phyloP scores from a whole-genome alignment of 2,797 vertebrate species.

The Tapirus indicus region DNA sequence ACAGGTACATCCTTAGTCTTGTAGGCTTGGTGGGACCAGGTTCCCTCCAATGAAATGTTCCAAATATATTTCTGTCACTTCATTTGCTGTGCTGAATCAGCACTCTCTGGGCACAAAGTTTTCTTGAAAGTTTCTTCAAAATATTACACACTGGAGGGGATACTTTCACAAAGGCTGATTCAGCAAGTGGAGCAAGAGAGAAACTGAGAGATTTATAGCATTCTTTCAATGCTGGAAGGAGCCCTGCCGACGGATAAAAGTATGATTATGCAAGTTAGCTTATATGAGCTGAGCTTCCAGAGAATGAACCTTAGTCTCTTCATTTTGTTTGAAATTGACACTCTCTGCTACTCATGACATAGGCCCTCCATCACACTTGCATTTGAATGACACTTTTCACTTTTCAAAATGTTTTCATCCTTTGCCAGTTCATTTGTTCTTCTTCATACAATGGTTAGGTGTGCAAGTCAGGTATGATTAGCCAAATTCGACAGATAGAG shows the following conservation, averaged over 20 bases:
- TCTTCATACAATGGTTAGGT: neutral
- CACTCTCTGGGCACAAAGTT: constrained; percentile 60
- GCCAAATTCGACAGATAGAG: neutral
- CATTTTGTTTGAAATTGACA: constrained; percentile 63
- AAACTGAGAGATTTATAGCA: constrained; percentile 66
- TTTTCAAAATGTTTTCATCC: constrained; percentile 9
- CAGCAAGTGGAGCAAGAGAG: constrained; percentile 63
- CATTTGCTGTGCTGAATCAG: constrained; percentile 68
- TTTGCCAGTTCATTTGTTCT: constrained; percentile 37
- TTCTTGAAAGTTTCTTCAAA: constrained; percentile 74
- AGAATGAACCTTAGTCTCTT: neutral
- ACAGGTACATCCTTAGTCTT: constrained; percentile 36
- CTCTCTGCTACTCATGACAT: neutral
- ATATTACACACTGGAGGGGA: constrained; percentile 37
- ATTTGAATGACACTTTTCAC: neutral
- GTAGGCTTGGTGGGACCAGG: neutral
- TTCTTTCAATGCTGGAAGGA: constrained; percentile 68
- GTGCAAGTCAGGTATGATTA: neutral
- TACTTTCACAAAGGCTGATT: constrained; percentile 67
- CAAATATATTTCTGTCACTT: constrained; percentile 61
- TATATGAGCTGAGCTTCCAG: neutral
- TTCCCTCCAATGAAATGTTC: constrained; percentile 55
- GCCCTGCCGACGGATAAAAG: constrained; percentile 16
- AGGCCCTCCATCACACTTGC: neutral
- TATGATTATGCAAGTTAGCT: constrained; percentile 4